Conservation (phyloP, 2,888 invertebrate genomes). For the Spialia ferax region DNA sequence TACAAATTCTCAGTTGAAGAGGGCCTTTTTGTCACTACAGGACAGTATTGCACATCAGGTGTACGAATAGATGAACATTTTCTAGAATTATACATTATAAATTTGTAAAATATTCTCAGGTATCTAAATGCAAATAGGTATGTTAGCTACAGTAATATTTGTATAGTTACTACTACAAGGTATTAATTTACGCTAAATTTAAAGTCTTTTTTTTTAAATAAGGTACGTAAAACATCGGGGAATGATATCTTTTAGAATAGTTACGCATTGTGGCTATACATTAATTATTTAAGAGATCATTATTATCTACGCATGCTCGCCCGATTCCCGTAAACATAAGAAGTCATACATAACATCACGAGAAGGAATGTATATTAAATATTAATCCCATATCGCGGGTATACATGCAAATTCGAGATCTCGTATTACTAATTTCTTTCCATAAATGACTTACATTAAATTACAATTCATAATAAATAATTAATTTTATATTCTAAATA, state of each 20-base stretch:
- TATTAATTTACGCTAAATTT: constrained; percentile 43
- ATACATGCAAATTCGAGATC: constrained; percentile 40
- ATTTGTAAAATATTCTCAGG: constrained; percentile 38
- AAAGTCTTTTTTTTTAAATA: constrained; percentile 46
- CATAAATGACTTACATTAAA: constrained; percentile 29
- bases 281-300: constrained; percentile 29
- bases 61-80: constrained; percentile 45
- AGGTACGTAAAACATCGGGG: constrained; percentile 40
- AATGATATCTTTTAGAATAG: constrained; percentile 41
- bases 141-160: constrained; percentile 45
- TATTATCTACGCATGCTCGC: constrained; percentile 20
- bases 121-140: constrained; percentile 41
- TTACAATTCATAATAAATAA: constrained; percentile 32
- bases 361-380: constrained; percentile 38
- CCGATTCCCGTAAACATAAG: constrained; percentile 18
- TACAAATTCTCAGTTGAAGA: background rate
- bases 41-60: constrained; percentile 54
- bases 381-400: constrained; percentile 31
- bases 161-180: constrained; percentile 43
- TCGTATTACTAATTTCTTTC: constrained; percentile 28
- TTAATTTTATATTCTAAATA: constrained; percentile 13
- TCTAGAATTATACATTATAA: constrained; percentile 28
- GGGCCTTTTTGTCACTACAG: constrained; percentile 3
- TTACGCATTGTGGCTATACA: constrained; percentile 39
- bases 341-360: constrained; percentile 26